phyloP scores from a whole-genome alignment of 2,113 vertebrate species.

The Crotalus helleri region DNA sequence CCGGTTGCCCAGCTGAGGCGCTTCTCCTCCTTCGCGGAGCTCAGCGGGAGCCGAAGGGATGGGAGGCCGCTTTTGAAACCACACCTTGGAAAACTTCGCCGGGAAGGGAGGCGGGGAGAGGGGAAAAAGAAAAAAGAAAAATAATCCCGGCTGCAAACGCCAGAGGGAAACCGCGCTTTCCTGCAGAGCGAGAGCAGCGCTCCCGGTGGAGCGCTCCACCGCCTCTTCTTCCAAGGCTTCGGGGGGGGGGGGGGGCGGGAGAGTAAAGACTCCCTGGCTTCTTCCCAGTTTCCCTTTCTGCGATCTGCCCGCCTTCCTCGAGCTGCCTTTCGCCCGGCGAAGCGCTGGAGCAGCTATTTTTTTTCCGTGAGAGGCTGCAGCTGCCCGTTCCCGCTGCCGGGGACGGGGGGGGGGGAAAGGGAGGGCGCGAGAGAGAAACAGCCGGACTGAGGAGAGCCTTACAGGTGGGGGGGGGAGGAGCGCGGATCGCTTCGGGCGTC shows the following conservation, averaged over 20 bases:
- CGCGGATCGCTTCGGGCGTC: background rate
- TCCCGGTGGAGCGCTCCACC: background rate
- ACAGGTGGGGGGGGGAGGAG: conserved; percentile 34
- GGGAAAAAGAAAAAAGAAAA: background rate
- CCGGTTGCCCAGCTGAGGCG: background rate
- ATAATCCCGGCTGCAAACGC: background rate
- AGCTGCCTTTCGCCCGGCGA: background rate
- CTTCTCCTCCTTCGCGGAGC: background rate
- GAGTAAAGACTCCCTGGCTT: background rate
- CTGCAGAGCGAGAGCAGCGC: background rate
- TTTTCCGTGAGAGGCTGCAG: background rate
- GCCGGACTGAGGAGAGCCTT: background rate
- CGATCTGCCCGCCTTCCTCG: background rate
- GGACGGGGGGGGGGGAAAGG: background rate
- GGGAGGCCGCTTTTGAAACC: background rate
- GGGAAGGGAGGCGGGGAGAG: background rate
- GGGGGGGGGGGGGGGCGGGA: background rate
- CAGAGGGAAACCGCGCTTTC: conserved; percentile 7
- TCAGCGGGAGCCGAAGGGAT: background rate
- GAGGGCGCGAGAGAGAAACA: too few relatives aligned
- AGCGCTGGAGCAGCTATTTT: conserved; percentile 25
- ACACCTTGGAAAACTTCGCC: conserved; percentile 18
- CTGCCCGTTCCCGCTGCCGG: conserved; percentile 61
- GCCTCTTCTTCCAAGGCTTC: background rate
- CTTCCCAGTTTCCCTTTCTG: background rate